Evolutionary conservation across 2,113 vertebrate species (phyloP).

Genomic region (Thalassarche chlororhynchos): DNA sequence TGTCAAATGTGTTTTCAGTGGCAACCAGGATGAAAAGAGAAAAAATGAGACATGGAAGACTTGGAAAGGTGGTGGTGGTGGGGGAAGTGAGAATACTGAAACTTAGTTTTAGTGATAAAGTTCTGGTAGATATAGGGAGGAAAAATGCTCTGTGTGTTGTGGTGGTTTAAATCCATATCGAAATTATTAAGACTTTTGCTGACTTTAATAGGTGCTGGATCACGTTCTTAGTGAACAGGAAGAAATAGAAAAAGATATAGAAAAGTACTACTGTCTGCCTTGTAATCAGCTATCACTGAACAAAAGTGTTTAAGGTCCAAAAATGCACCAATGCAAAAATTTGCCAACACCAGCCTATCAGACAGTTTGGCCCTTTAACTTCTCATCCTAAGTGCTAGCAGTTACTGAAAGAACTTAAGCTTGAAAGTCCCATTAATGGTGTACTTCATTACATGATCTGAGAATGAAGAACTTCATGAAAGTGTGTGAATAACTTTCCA

Average conservation of each 20-base stretch:
- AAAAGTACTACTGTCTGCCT: background rate
- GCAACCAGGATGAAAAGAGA: background rate
- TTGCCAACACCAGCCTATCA: background rate
- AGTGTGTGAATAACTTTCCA: background rate
- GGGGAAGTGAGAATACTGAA: background rate
- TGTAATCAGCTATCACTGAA: background rate
- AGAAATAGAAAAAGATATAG: background rate
- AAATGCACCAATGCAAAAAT: background rate
- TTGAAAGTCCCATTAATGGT: background rate
- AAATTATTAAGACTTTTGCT: background rate
- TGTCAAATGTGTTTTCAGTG: background rate
- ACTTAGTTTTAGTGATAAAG: background rate
- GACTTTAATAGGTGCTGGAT: background rate
- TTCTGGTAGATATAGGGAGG: background rate
- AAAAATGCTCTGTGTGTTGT: accelerated
- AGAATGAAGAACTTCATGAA: background rate
- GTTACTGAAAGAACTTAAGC: background rate
- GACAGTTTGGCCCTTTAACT: background rate
- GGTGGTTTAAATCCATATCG: background rate
- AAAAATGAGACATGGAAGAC: background rate
- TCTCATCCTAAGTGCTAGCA: background rate
- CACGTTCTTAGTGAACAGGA: background rate
- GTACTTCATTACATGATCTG: background rate
- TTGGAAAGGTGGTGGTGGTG: background rate
- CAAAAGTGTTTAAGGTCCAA: background rate